Percentiles rank a stretch among this genome's conserved stretches.
Conservation (phyloP, 2,797 vertebrate genomes). For the Hylomyscus alleni region DNA sequence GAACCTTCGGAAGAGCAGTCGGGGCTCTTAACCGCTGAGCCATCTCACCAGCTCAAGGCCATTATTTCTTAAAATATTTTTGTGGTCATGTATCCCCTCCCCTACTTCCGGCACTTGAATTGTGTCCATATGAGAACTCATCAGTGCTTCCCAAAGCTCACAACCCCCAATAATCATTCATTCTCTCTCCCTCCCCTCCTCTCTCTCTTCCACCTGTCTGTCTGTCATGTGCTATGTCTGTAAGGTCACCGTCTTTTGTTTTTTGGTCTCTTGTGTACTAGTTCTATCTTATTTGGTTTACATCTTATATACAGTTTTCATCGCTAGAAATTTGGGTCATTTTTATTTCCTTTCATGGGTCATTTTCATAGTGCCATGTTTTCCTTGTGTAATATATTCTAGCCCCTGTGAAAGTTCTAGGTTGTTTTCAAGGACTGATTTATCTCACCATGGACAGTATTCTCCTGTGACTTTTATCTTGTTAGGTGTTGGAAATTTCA, state of each 20-base stretch:
- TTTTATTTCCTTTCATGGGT: not conserved
- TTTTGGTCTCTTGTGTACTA: not conserved
- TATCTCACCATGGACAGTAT: slow-evolving; percentile 12
- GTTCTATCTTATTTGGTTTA: not conserved
- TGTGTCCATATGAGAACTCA: not conserved
- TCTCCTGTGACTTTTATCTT: slow-evolving; percentile 41
- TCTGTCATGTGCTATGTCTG: not conserved
- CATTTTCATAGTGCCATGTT: not conserved
- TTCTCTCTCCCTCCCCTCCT: not conserved
- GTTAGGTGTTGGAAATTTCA: not conserved
- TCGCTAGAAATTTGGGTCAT: slow-evolving; percentile 23
- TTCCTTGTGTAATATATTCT: not conserved
- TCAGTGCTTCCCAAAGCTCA: not conserved
- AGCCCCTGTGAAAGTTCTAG: slow-evolving; percentile 10
- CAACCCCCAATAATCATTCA: not conserved
- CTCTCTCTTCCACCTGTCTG: not conserved
- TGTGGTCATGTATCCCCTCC: not conserved
- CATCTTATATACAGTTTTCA: slow-evolving; percentile 7
- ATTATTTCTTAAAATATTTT: slow-evolving; percentile 18
- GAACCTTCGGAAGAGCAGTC: too few species aligned
- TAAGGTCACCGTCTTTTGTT: slow-evolving; percentile 14
- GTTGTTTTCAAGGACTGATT: not conserved
- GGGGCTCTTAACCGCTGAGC: too few species aligned
- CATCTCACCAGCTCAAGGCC: too few species aligned
- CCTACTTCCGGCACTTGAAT: not conserved